Conservation (phyloP, 2,113 vertebrate genomes). For the Psilopsiagon aurifrons region DNA sequence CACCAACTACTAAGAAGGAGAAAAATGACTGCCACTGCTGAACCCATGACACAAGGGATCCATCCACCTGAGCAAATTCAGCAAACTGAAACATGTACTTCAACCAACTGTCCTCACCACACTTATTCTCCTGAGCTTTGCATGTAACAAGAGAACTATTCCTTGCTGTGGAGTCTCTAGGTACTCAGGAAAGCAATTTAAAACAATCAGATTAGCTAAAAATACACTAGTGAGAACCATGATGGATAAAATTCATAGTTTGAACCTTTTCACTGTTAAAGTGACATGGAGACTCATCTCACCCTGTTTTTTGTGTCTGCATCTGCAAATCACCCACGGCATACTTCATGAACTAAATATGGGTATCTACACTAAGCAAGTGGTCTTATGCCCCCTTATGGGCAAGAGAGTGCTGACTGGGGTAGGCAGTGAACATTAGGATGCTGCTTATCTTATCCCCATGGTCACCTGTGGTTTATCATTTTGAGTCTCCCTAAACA, state of each 20-base stretch:
- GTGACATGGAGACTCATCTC: not conserved
- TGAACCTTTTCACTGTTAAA: not conserved
- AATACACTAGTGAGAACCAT: not conserved
- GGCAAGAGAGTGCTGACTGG: not conserved
- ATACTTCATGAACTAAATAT: not conserved
- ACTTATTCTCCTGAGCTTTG: not conserved
- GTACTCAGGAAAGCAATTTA: not conserved
- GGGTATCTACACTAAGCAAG: not conserved
- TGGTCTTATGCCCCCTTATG: not conserved
- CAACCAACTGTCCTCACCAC: not conserved
- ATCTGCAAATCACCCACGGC: not conserved
- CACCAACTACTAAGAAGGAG: too few species aligned
- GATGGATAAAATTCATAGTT: not conserved
- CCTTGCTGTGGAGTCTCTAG: not conserved
- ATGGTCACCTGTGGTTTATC: not conserved
- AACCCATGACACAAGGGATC: not conserved
- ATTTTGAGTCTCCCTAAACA: not conserved
- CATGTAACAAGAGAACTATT: not conserved
- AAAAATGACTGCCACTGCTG: too few species aligned
- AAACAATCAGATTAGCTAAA: not conserved
- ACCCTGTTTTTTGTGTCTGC: not conserved
- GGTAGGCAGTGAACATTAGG: not conserved
- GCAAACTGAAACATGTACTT: not conserved
- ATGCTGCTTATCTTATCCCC: not conserved
- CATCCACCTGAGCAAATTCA: not conserved